These are phyloP conservation scores for Capreolus pygargus DNA, from an alignment of 2,113 vertebrate genomes.

Conservation along the genomic window DNA sequence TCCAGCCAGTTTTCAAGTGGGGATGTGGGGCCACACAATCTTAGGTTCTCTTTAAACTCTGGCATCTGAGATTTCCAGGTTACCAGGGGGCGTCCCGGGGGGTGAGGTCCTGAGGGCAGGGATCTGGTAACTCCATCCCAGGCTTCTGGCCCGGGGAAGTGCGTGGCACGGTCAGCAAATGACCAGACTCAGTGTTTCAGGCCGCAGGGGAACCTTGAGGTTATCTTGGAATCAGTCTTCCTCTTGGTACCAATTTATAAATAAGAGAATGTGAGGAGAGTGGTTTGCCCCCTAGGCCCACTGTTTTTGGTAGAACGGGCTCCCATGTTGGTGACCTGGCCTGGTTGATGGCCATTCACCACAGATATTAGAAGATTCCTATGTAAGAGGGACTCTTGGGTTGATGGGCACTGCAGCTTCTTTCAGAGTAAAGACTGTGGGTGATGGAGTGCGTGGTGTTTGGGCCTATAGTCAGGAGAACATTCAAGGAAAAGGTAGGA, in stretches of 20 bases:
- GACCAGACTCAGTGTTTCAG: neutral
- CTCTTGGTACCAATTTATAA: neutral
- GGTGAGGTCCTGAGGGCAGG: neutral
- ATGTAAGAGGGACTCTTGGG: neutral
- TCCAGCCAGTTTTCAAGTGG: neutral
- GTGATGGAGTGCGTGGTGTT: neutral
- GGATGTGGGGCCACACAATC: neutral
- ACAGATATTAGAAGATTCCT: neutral
- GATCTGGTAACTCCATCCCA: no score
- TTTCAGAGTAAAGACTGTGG: neutral
- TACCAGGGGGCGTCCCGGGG: neutral
- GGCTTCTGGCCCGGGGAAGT: neutral
- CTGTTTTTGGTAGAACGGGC: neutral
- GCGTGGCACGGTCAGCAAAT: neutral
- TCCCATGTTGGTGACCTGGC: neutral
- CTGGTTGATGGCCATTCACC: neutral
- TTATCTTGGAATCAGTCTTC: neutral
- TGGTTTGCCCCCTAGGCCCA: rapidly evolving
- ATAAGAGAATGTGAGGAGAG: neutral
- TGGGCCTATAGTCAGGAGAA: neutral
- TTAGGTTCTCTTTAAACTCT: neutral
- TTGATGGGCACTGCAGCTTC: neutral
- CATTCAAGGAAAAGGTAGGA: neutral
- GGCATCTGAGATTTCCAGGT: neutral
- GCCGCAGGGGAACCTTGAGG: neutral